Base-by-base conservation (phyloP, 2,113 vertebrate species). In the Craseonycteris thonglongyai region DNA sequence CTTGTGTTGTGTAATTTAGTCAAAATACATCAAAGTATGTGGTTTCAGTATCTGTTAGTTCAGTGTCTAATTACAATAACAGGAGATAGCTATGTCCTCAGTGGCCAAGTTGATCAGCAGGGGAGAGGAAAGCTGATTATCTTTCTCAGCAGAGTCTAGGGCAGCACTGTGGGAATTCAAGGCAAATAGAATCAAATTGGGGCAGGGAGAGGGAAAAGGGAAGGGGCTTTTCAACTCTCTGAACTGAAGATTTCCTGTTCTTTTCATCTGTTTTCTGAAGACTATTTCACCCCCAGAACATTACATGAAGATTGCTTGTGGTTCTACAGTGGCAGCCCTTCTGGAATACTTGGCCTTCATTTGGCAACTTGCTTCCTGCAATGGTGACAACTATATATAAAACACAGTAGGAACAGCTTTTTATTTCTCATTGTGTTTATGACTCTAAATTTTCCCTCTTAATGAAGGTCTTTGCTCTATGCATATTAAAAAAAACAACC, bases 21-120 rank as follows among this genome's bases (percentile, higher is more conserved):
- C 82, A 91, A 76, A 96, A 93, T 86, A 95, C 63, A 63, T 90
- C 93, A 72, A 79, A 75, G 51, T 71, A 2, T 71, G 76, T 51
- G 40, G 40, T 40, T 82, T 81, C 79, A 15, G 79, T 69, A 35
- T 95, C 90, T 96, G 83, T 98, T 97, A 79, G 89, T 93, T 97
- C 88, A 95, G 97, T 93, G 96, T 98, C 93, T 94, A 79, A 90
- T 98, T 97, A 92, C 87, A 97, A 96, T 97, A 95, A 89, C 96
- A 88, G 91, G 97, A 97, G 97, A 81, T 45, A 74, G 45, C 72
- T 93, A 90, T 82, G 89, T 82, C 96, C 82, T 42, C 91, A 58
- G 10, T 72, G 79, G 96, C 95, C 83, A 87, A 81, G 94, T 94
- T 76, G 96, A 95, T 58, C 95, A 86, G 89, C 47, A 95, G 95